phyloP scores from a whole-genome alignment of 2,113 vertebrate species.

The Thunnus thynnus region DNA sequence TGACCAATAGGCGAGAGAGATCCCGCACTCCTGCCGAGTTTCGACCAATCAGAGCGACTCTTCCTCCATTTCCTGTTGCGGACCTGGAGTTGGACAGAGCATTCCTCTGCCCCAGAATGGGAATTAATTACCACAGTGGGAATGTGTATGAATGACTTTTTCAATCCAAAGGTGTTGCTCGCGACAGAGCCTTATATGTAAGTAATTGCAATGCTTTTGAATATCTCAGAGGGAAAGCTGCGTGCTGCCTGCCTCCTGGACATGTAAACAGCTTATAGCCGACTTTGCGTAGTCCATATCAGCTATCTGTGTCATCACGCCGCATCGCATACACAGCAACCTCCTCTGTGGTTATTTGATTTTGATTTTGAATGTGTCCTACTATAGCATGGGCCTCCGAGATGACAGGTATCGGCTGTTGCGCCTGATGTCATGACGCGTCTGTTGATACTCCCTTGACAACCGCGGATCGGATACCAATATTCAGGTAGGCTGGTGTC shows the following conservation, averaged over 20 bases:
- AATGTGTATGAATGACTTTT: conserved; percentile 37
- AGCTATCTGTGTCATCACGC: not conserved
- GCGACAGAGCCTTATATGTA: conserved; percentile 36
- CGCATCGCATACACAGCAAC: not conserved
- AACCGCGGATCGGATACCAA: conserved; percentile 70
- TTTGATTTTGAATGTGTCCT: conserved; percentile 14
- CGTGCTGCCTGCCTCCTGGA: not conserved
- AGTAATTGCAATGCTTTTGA: conserved; percentile 53
- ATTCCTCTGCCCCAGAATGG: conserved; percentile 57
- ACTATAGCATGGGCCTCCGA: conserved; percentile 29
- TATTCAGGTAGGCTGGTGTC: conserved; percentile 62
- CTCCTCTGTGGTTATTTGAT: not conserved
- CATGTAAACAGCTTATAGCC: conserved; percentile 71
- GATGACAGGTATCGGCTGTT: conserved; percentile 53
- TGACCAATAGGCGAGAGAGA: conserved; percentile 73
- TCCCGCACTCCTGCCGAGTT: conserved; percentile 15
- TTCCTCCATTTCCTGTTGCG: conserved; percentile 81
- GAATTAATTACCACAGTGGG: conserved; percentile 47
- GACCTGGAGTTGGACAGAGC: conserved; percentile 49
- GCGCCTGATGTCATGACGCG: conserved; percentile 73
- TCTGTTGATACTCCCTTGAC: conserved; percentile 71
- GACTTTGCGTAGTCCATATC: conserved; percentile 56
- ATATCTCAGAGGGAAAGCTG: not conserved
- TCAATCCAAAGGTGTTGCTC: not conserved
- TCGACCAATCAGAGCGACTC: conserved; percentile 75